Evolutionary conservation across 2,113 vertebrate species (phyloP).

Genomic region (Bostrychus sinensis): DNA sequence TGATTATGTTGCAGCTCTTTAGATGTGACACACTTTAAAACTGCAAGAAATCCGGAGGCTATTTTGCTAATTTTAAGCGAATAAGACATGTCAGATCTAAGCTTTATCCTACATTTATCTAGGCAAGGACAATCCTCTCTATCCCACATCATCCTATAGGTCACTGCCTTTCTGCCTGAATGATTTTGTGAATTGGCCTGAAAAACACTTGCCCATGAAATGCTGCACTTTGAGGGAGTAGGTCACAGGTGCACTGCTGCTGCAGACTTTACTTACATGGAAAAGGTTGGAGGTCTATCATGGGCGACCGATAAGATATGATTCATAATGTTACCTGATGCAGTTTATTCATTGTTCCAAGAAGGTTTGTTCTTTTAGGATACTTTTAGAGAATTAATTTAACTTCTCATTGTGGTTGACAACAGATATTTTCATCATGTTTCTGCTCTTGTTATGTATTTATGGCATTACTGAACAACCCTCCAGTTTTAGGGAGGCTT

Average conservation of each 20-base stretch:
- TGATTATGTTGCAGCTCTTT: constrained; percentile 11
- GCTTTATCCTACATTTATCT: neutral
- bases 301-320: neutral
- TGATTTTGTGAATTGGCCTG: constrained; percentile 32
- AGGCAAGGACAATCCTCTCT: constrained; percentile 9
- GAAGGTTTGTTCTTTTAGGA: no score
- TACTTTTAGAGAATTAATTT: no score
- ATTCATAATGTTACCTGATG: no score
- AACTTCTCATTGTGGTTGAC: no score
- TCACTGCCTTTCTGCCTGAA: constrained; percentile 40
- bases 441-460: no score
- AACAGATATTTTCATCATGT: no score
- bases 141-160: constrained; percentile 29
- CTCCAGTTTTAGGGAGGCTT: neutral
- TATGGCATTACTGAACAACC: no score
- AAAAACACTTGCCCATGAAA: constrained; percentile 31
- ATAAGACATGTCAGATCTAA: constrained; percentile 1
- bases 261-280: neutral
- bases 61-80: neutral
- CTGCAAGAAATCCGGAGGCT: constrained; percentile 9
- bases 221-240: constrained; percentile 7
- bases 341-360: no score
- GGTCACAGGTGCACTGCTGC: constrained; percentile 24
- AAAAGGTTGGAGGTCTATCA: constrained; percentile 31
- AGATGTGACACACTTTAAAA: neutral